phyloP scores from a whole-genome alignment of 2,113 vertebrate genomes.

The Caranx melampygus region DNA sequence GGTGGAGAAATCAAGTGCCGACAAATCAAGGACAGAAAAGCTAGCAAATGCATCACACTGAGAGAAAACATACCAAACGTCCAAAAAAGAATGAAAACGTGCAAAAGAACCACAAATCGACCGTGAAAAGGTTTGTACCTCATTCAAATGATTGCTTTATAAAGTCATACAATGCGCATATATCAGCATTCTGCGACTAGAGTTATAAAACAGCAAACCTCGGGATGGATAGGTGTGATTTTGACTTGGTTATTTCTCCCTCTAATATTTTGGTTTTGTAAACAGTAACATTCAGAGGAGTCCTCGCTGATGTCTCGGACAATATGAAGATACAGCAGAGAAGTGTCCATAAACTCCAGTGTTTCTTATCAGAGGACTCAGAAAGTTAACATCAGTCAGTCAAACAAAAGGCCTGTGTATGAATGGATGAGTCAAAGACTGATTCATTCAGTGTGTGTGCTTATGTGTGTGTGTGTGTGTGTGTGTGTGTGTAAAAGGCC shows the following conservation, averaged over 20 bases:
- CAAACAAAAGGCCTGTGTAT: constrained; percentile 48
- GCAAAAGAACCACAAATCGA: constrained; percentile 34
- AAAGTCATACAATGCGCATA: constrained; percentile 57
- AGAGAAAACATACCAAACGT: constrained; percentile 20
- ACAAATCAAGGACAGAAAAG: constrained; percentile 30
- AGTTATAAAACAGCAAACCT: constrained; percentile 67
- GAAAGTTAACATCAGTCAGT: constrained; percentile 19
- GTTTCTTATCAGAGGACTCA: constrained; percentile 14
- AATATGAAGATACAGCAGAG: constrained; percentile 27
- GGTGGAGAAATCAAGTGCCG: constrained; percentile 26
- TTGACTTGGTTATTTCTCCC: constrained; percentile 28
- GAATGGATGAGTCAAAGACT: constrained; percentile 11
- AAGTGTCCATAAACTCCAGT: constrained; percentile 39
- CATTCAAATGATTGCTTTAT: constrained; percentile 33
- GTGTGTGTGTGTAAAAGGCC: constrained; percentile 46
- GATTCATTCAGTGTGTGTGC: constrained; percentile 23
- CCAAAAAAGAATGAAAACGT: neutral
- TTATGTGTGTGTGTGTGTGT: constrained; percentile 15
- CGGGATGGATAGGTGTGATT: constrained; percentile 40
- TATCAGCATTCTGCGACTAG: constrained; percentile 52
- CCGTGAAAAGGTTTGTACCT: constrained; percentile 26
- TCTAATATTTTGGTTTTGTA: constrained; percentile 71
- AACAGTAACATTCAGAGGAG: constrained; percentile 73
- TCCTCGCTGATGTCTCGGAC: constrained; percentile 23
- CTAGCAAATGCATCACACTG: constrained; percentile 19